Base-by-base conservation (phyloP, 2,797 vertebrate genomes). In the Loris lydekkerianus region DNA sequence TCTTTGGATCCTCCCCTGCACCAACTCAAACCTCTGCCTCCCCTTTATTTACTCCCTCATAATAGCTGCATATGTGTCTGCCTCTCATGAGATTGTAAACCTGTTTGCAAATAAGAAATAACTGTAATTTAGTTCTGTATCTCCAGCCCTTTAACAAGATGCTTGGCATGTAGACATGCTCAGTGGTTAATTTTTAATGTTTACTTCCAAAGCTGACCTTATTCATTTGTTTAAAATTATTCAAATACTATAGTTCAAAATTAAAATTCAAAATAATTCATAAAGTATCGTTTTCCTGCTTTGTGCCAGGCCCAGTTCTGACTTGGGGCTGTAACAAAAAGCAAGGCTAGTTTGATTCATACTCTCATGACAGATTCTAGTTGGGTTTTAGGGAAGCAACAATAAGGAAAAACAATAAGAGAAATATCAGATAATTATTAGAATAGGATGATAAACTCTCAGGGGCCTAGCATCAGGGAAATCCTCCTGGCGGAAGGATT, bases 161-260 rank as follows among this genome's bases (percentile, higher is more conserved):
- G 21, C 31, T 83, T 65, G 40, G 58, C 18, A 83, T 46, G 60
- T 67, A 40, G 31, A 89, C 77, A 69, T 90, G 40, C 56, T 69
- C 31, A 69, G 31, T 72, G 77, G 29, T 53, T 77, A 27, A 67
- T 75, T 94, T 67, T 60, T 7, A 60, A 65, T 40, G 10, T 94
- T 76, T 95, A 73, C 10, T 78, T 17, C 29, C 82, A 60, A 77
- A 43, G 14, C 21, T 89, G 65, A 11, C 9, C 14, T 76, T 81
- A 61, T 61, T 80, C 60, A 56, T 86, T 85, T 94, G 53, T 86
- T 93, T 58, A 83, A 67, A 83, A 92, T 75, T 85, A 67, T 69
- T 91, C 14, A 72, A 84, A 70, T 78, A 53, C 49, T 53, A 15
- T 53, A 80, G 60, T 80, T 65, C 40, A 46, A 89, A 67, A 56